Percentiles rank a stretch among this genome's conserved stretches.
phyloP scores from a whole-genome alignment of 2,113 vertebrate genomes.

The Mohoua ochrocephala region DNA sequence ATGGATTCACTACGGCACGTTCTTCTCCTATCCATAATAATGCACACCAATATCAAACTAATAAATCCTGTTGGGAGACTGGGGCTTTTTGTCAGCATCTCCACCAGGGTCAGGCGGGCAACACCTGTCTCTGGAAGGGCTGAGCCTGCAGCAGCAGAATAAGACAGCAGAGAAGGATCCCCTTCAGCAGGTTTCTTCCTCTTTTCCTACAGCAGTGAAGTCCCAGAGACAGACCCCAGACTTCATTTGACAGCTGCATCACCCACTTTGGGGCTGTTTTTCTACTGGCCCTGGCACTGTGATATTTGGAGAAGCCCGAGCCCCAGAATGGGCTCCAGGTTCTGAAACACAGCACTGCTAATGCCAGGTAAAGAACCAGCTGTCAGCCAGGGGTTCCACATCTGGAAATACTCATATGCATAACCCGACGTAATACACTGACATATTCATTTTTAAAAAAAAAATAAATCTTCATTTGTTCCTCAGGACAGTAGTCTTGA shows the following conservation, averaged over 20 bases:
- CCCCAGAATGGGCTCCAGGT: accelerated
- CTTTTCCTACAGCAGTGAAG: background rate
- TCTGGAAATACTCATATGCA: background rate
- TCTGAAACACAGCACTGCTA: background rate
- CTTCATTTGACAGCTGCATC: background rate
- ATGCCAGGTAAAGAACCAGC: background rate
- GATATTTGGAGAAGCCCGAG: background rate
- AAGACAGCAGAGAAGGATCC: background rate
- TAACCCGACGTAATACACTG: background rate
- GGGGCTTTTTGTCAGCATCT: background rate
- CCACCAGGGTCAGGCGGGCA: background rate
- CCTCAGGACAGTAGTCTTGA: background rate
- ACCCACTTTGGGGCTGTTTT: background rate
- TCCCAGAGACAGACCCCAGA: background rate
- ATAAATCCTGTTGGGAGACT: background rate
- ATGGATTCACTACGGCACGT: background rate
- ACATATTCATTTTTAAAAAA: background rate
- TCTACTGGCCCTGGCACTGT: background rate
- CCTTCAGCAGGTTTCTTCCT: background rate
- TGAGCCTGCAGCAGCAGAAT: background rate
- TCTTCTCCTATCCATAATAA: background rate
- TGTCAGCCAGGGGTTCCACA: background rate
- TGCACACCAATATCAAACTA: background rate
- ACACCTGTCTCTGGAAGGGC: accelerated
- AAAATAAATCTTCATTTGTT: background rate